These are phyloP conservation scores for Drosophila merina DNA, from an alignment of 2,888 invertebrate species.

Conservation along the genomic window DNA sequence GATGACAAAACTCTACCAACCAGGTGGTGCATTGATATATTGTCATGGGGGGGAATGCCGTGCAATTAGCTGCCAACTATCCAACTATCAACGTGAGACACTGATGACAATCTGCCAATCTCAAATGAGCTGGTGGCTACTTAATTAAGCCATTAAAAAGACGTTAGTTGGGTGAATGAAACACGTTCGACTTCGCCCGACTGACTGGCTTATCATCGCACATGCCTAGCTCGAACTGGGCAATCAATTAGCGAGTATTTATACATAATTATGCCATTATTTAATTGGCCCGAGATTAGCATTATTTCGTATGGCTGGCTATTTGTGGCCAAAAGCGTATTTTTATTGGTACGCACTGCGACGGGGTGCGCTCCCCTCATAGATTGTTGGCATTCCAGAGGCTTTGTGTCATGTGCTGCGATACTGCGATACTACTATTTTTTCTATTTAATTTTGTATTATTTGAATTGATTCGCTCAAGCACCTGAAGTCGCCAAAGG, in stretches of 20 bases:
- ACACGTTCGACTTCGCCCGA: slow-evolving; percentile 10
- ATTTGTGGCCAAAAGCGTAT: slow-evolving; percentile 32
- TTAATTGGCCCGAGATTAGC: slow-evolving; percentile 55
- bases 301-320: slow-evolving; percentile 32
- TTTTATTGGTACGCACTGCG: slow-evolving; percentile 51
- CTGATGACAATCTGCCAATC: slow-evolving; percentile 30
- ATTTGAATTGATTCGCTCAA: slow-evolving; percentile 22
- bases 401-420: slow-evolving; percentile 70
- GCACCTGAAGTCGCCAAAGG: slow-evolving; percentile 13
- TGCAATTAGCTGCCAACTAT: slow-evolving; percentile 14
- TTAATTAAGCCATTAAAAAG: slow-evolving; percentile 38
- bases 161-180: slow-evolving; percentile 17
- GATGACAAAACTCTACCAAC: slow-evolving; percentile 7
- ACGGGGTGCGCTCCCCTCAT: slow-evolving; percentile 11
- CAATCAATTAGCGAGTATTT: slow-evolving; percentile 68
- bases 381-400: slow-evolving; percentile 68
- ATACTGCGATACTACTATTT: slow-evolving; percentile 34
- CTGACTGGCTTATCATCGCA: slow-evolving; percentile 29
- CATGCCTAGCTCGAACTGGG: slow-evolving; percentile 47
- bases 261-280: slow-evolving; percentile 58
- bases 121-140: slow-evolving; percentile 5
- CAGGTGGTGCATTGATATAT: not conserved
- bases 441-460: slow-evolving; percentile 1
- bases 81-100: slow-evolving; percentile 24
- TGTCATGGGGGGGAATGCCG: not conserved